These are phyloP conservation scores for Sinentomon sp. DNA, from an alignment of 2,888 invertebrate genomes.

Conservation along the genomic window DNA sequence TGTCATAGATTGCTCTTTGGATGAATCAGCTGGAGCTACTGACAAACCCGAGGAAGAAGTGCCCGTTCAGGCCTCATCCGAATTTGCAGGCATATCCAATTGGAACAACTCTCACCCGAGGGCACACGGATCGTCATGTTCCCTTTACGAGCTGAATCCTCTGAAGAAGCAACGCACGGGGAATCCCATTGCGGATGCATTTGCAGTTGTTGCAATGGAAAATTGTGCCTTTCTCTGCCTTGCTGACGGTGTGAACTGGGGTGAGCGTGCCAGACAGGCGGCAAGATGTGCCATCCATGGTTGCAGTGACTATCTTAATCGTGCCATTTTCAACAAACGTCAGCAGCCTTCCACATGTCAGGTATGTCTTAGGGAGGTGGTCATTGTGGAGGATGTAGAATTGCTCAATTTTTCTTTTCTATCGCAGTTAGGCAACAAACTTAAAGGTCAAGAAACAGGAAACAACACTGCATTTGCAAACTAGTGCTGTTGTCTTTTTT, in stretches of 20 bases:
- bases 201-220: slow-evolving; percentile 35
- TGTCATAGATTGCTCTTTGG: too few relatives aligned
- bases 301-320: slow-evolving; percentile 50
- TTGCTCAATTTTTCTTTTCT: too few relatives aligned
- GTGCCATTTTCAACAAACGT: slow-evolving; percentile 27
- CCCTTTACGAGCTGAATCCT: slow-evolving; percentile 57
- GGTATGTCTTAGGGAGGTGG: too few relatives aligned
- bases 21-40: too few relatives aligned
- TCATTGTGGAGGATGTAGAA: too few relatives aligned
- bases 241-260: slow-evolving; percentile 80
- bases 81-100: slow-evolving; percentile 26
- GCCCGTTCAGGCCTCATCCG: too few relatives aligned
- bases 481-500: too few relatives aligned
- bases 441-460: too few relatives aligned
- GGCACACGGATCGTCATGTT: slow-evolving; percentile 41
- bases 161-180: slow-evolving; percentile 38
- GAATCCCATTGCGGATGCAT: slow-evolving; percentile 65
- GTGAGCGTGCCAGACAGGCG: slow-evolving; percentile 53
- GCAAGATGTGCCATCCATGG: slow-evolving; percentile 66
- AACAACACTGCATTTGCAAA: too few relatives aligned
- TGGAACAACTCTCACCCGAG: slow-evolving; percentile 30
- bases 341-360: slow-evolving; percentile 15
- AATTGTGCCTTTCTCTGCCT: slow-evolving; percentile 49
- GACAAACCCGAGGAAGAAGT: too few relatives aligned
- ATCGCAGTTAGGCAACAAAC: too few relatives aligned